phyloP scores from a whole-genome alignment of 2,888 invertebrate genomes.

The Plebejus argus region DNA sequence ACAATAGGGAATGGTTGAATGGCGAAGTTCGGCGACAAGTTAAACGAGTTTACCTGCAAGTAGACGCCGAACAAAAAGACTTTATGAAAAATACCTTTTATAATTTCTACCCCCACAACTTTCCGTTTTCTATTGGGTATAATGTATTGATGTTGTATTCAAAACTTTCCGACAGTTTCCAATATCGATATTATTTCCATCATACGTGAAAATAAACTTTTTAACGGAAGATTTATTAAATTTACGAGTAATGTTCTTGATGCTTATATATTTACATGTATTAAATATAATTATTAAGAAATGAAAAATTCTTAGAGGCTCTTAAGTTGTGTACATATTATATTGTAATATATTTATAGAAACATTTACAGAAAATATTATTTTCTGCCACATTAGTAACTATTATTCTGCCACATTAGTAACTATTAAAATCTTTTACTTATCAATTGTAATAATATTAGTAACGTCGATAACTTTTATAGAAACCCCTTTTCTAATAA shows the following conservation, averaged over 20 bases:
- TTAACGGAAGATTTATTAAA: slow-evolving; percentile 12
- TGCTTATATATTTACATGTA: background rate
- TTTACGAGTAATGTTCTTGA: background rate
- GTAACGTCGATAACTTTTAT: background rate
- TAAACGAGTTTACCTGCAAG: slow-evolving; percentile 58
- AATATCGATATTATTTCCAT: slow-evolving; percentile 25
- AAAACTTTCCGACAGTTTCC: slow-evolving; percentile 24
- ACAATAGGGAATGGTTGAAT: slow-evolving; percentile 71
- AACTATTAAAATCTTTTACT: background rate
- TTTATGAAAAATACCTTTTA: slow-evolving; percentile 55
- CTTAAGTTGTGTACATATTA: background rate
- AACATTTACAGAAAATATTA: background rate
- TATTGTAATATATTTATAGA: too few species aligned
- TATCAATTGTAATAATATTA: background rate
- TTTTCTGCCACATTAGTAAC: background rate
- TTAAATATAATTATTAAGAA: background rate
- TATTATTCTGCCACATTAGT: background rate
- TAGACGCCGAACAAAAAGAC: slow-evolving; percentile 55
- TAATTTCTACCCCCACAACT: slow-evolving; percentile 35
- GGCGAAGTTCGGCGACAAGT: slow-evolving; percentile 69
- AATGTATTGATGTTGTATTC: slow-evolving; percentile 31
- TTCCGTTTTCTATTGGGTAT: slow-evolving; percentile 28
- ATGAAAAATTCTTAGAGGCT: background rate
- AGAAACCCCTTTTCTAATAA: background rate
- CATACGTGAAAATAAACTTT: slow-evolving; percentile 27